Evolutionary conservation across 1,140 invertebrate genomes (phyloP).

Genomic region (Bactericera cockerelli): DNA sequence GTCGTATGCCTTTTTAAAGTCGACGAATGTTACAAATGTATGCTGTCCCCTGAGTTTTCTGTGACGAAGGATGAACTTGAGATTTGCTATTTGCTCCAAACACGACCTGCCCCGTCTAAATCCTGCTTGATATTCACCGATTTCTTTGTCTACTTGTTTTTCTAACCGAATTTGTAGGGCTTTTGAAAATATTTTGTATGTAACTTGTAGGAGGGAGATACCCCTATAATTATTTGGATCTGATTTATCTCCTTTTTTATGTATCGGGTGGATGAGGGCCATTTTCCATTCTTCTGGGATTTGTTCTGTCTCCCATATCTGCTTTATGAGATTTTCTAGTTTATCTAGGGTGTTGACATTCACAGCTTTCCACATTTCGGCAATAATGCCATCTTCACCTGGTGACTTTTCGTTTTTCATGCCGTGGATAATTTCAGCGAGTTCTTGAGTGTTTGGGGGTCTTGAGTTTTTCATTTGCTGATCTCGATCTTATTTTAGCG

Average conservation of each 20-base stretch:
- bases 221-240: conserved; percentile 23
- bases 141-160: background rate
- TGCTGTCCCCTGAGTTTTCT: background rate
- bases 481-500: background rate
- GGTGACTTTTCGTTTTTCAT: conserved; percentile 14
- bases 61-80: conserved; percentile 8
- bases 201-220: conserved; percentile 16
- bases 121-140: conserved; percentile 11
- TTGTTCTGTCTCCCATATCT: conserved; percentile 15
- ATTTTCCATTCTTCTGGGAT: conserved; percentile 21
- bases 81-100: conserved; percentile 8
- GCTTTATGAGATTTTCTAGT: conserved; percentile 1
- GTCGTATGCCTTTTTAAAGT: conserved; percentile 15
- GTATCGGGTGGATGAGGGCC: conserved; percentile 20
- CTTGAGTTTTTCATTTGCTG: background rate
- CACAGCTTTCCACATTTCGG: conserved; percentile 17
- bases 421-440: conserved; percentile 14
- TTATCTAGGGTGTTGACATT: background rate
- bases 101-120: conserved; percentile 8
- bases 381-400: conserved; percentile 6
- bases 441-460: conserved; percentile 10
- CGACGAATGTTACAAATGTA: conserved; percentile 12
- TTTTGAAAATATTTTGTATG: conserved; percentile 16
- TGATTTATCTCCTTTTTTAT: conserved; percentile 24
- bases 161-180: background rate